Evolutionary conservation across 2,797 vertebrate species (phyloP).

Genomic region (Onychomys torridus): DNA sequence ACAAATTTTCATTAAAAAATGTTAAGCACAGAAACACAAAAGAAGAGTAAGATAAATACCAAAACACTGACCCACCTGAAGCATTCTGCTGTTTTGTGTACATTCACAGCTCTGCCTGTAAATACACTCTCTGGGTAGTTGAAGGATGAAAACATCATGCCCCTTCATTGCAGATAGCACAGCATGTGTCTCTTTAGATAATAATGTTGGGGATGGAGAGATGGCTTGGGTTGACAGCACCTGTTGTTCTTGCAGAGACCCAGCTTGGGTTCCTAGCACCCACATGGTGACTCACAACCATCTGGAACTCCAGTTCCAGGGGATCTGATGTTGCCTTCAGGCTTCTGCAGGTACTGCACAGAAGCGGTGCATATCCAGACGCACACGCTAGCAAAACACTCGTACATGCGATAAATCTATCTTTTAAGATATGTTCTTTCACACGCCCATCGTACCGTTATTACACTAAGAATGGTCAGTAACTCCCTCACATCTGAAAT

Average conservation of each 20-base stretch:
- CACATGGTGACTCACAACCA: neutral
- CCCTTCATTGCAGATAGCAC: neutral
- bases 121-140: neutral
- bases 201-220: neutral
- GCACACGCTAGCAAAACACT: neutral
- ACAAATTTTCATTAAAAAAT: neutral
- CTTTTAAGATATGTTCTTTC: neutral
- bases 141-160: neutral
- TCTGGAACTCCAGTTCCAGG: neutral
- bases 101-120: neutral
- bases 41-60: neutral
- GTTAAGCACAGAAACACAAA: neutral
- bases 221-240: neutral
- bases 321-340: neutral
- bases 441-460: neutral
- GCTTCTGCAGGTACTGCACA: neutral
- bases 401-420: neutral
- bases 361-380: neutral
- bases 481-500: neutral
- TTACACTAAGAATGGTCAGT: neutral
- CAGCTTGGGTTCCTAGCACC: neutral
- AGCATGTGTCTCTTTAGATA: neutral
- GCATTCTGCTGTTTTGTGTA: neutral
- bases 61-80: neutral
- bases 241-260: neutral